These are phyloP conservation scores for Protobothrops flavoviridis DNA, from an alignment of 2,113 vertebrate species.

Conservation along the genomic window DNA sequence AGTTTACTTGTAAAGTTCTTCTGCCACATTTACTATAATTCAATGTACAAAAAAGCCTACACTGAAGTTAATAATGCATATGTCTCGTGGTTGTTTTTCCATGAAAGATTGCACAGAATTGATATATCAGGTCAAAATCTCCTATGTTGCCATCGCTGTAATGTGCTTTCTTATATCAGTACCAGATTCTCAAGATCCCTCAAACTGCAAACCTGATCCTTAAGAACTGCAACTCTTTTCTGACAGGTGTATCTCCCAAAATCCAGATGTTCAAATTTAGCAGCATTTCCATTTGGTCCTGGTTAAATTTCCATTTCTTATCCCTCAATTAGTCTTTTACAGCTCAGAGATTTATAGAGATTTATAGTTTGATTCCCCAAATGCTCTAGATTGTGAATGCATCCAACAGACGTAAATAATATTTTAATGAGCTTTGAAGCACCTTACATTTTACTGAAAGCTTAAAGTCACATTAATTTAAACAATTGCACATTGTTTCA, in stretches of 20 bases:
- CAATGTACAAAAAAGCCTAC: background rate
- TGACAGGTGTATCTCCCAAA: background rate
- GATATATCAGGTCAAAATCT: background rate
- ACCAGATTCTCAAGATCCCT: background rate
- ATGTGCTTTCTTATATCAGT: background rate
- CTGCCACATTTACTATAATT: background rate
- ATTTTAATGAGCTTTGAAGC: background rate
- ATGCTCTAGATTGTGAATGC: background rate
- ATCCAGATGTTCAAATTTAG: background rate
- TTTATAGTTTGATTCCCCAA: background rate
- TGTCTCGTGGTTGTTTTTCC: background rate
- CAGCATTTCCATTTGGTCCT: background rate
- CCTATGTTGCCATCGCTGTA: background rate
- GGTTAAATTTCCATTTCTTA: background rate
- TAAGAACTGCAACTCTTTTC: background rate
- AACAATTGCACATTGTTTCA: background rate
- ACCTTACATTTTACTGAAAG: slow-evolving; percentile 4
- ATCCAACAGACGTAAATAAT: slow-evolving; percentile 10
- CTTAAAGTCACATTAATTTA: background rate
- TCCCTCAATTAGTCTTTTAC: background rate
- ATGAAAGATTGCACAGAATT: background rate
- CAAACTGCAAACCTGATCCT: background rate
- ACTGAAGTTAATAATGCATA: background rate
- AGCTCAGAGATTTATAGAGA: background rate
- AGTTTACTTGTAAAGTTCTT: background rate